Base-by-base conservation (phyloP, 2,113 vertebrate genomes). In the Zosterops borbonicus region DNA sequence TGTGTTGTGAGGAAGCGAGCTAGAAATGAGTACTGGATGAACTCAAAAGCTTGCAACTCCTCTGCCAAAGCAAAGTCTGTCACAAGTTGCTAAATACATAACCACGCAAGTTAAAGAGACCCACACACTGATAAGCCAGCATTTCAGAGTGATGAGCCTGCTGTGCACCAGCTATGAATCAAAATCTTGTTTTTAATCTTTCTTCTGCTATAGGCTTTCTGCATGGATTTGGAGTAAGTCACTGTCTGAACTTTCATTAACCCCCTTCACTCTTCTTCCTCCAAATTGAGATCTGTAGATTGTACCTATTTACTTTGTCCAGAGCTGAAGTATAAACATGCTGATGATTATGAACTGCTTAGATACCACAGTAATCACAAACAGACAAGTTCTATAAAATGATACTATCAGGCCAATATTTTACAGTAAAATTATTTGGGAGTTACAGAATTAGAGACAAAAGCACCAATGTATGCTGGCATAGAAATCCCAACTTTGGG, bases 41-140 rank as follows among this genome's bases (percentile, higher is more conserved):
- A 86, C 82, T 85, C 55, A 46, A 78, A 91, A 89, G 78, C 75
- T 73, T 77, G 60, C 78, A 82, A 50, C 71, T 69, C 71, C 80
- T 85, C 78, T 91, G 90, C 78, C 78, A 85, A 92, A 77, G 39
- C 74, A 58, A 81, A 82, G 83, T 84, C 91, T 95, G 73, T 91
- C 95, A 89, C 70, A 92, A 80, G 79, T 59, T 91, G 71, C 82
- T 95, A 80, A 95, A 94, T 42, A 76, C 71, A 41, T 49, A 82
- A 91, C 77, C 62, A 88, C 2, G 0, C 46, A 80, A 88, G 59
- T 64, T 88, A 85, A 79, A 92, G 75, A 88, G 78, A 77, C 33
- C 33, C 82, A 47, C 47, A 55, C 70, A 27, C 52, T 70, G 46
- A 0, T 18, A 70, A 84, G 21, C 60, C 42, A 47, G 70, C 55